These are phyloP conservation scores for Proterorhinus semilunaris DNA, from an alignment of 2,113 vertebrate species.

Conservation along the genomic window DNA sequence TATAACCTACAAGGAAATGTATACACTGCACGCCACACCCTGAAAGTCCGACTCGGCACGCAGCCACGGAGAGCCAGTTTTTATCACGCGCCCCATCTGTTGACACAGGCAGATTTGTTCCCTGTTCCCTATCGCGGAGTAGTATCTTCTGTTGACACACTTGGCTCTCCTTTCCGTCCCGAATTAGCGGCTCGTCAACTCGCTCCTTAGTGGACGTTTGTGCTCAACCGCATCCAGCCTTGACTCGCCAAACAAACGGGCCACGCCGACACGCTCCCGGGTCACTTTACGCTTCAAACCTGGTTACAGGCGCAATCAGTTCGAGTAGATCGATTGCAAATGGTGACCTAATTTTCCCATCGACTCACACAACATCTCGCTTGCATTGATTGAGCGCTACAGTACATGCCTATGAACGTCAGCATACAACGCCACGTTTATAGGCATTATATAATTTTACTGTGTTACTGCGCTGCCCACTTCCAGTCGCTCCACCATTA, in stretches of 20 bases:
- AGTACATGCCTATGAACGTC: conserved; percentile 33
- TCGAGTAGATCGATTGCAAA: not conserved
- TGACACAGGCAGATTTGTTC: conserved; percentile 61
- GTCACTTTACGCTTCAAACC: conserved; percentile 23
- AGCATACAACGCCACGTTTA: conserved; percentile 5
- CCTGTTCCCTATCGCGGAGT: conserved; percentile 44
- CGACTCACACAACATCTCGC: conserved; percentile 6
- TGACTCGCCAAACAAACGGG: conserved; percentile 50
- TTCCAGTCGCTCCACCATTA: conserved; percentile 1
- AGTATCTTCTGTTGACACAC: conserved; percentile 49
- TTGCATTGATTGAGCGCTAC: conserved; percentile 11
- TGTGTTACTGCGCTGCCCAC: conserved; percentile 1
- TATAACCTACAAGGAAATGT: conserved; percentile 14
- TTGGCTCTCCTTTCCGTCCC: conserved; percentile 52
- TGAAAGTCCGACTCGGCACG: conserved; percentile 13
- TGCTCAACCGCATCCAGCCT: conserved; percentile 35
- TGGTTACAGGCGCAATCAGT: not conserved
- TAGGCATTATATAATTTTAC: not conserved
- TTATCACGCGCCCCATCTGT: conserved; percentile 63
- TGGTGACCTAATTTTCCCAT: conserved; percentile 2
- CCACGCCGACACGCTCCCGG: conserved; percentile 22
- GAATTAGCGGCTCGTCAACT: conserved; percentile 32
- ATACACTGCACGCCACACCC: conserved; percentile 5
- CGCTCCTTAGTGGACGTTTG: conserved; percentile 4
- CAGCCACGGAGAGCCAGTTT: conserved; percentile 25